Base-by-base conservation (phyloP, 2,113 vertebrate species). In the Acrocephalus kingi region DNA sequence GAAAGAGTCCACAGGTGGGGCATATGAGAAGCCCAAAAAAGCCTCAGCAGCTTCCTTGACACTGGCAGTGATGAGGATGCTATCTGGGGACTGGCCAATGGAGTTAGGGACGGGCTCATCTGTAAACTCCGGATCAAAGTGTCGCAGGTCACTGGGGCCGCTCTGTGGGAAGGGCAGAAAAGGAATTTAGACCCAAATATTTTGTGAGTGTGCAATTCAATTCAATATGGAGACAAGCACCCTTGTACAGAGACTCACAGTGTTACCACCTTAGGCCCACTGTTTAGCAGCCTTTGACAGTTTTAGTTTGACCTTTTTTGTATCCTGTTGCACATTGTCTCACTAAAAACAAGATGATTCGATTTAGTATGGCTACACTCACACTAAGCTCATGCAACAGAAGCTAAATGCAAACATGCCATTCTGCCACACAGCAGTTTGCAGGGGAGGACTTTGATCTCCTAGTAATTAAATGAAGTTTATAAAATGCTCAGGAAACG, bases 61-160 rank as follows among this genome's bases (percentile, higher is more conserved):
- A 3, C 99, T 99, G 96, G 99, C 98, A 0, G 99, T 99, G 95
- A 98, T 98, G 20, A 99, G 98, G 66, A 98, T 98, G 92, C 99
- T 99, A 97, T 99, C 99, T 0, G 99, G 98, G 28, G 99, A 99
- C 89, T 98, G 98, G 93, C 99, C 99, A 0, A 99, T 99, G 87
- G 99, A 99, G 98, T 87, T 99, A 69, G 99, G 98, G 80, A 99
- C 99, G 1, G 99, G 99, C 94, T 99, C 99, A 21, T 99, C 99
- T 9, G 99, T 99, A 84, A 99, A 99, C 98, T 99, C 99, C 0
- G 99, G 99, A 94, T 99, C 99, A 43, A 99, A 99, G 98, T 99
- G 99, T 77, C 99, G 98, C 92, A 99, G 97, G 97, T 99, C 99
- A 21, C 97, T 99, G 68, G 99, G 99, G 39, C 99, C 99, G 0